These are phyloP conservation scores for Scaptodrosophila lebanonensis DNA, from an alignment of 1,140 invertebrate genomes.

Conservation along the genomic window DNA sequence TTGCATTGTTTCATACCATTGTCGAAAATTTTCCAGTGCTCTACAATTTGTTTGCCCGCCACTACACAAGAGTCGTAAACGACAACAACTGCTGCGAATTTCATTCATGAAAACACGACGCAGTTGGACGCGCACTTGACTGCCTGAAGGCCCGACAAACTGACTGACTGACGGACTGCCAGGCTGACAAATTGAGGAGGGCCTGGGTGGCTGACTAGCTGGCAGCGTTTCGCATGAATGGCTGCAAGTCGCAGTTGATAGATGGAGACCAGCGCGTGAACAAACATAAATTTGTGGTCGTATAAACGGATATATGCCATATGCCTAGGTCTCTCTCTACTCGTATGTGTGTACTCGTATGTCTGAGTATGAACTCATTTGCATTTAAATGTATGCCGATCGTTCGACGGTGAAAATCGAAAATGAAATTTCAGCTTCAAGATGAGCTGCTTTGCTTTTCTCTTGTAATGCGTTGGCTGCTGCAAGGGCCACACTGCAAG, in stretches of 20 bases:
- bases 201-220: too few species aligned
- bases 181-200: too few species aligned
- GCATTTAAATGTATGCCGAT: constrained; percentile 47
- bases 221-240: constrained; percentile 64
- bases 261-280: constrained; percentile 49
- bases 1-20: constrained; percentile 27
- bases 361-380: constrained; percentile 51
- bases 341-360: not conserved
- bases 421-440: constrained; percentile 47
- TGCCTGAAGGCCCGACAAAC: too few species aligned
- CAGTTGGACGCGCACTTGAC: too few species aligned
- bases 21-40: too few species aligned
- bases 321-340: constrained; percentile 5
- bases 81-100: constrained; percentile 60
- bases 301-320: constrained; percentile 52
- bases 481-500: too few species aligned
- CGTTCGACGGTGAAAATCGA: constrained; percentile 51
- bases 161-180: too few species aligned
- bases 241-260: constrained; percentile 20
- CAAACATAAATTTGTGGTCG: constrained; percentile 48
- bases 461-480: constrained; percentile 17
- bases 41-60: constrained; percentile 51
- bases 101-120: constrained; percentile 62
- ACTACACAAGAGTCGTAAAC: constrained; percentile 49
- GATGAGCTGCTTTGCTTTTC: constrained; percentile 32